Evolutionary conservation across 2,113 vertebrate species (phyloP).

Genomic region (Laticauda colubrina): DNA sequence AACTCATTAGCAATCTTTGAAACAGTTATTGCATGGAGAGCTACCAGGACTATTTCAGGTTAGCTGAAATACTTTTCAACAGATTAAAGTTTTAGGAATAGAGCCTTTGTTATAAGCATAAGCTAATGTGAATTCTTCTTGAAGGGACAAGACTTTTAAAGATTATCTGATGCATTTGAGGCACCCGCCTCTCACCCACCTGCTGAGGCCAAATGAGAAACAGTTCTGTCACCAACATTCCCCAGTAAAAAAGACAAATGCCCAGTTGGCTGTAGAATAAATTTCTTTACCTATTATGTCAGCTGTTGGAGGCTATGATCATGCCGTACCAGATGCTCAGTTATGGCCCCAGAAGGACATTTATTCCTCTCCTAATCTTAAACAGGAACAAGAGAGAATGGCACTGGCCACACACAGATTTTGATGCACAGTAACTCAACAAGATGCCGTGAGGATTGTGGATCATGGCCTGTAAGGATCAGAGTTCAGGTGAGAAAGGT

Average conservation of each 20-base stretch:
- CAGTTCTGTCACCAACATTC: not conserved
- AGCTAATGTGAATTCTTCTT: not conserved
- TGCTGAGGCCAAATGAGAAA: slow-evolving; percentile 12
- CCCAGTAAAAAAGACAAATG: slow-evolving; percentile 35
- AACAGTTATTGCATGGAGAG: not conserved
- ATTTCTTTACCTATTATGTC: slow-evolving; percentile 36
- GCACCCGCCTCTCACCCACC: not conserved
- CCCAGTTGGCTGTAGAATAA: slow-evolving; percentile 6
- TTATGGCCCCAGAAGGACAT: slow-evolving; percentile 24
- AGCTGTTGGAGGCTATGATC: slow-evolving; percentile 19
- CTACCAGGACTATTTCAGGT: not conserved
- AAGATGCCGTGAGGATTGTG: not conserved
- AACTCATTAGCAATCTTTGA: not conserved
- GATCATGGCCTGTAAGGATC: not conserved
- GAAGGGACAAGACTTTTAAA: not conserved
- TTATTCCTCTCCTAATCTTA: slow-evolving; percentile 21
- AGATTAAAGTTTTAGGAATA: not conserved
- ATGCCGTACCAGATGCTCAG: slow-evolving; percentile 7
- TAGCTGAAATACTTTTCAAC: not conserved
- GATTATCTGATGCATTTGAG: not conserved
- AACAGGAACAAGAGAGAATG: slow-evolving; percentile 3
- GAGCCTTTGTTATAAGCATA: not conserved
- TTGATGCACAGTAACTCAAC: not conserved
- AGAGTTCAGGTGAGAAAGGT: not conserved
- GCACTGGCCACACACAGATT: slow-evolving; percentile 14